These are phyloP conservation scores for Nothoprocta pentlandii DNA, from an alignment of 2,113 vertebrate species.

Conservation along the genomic window DNA sequence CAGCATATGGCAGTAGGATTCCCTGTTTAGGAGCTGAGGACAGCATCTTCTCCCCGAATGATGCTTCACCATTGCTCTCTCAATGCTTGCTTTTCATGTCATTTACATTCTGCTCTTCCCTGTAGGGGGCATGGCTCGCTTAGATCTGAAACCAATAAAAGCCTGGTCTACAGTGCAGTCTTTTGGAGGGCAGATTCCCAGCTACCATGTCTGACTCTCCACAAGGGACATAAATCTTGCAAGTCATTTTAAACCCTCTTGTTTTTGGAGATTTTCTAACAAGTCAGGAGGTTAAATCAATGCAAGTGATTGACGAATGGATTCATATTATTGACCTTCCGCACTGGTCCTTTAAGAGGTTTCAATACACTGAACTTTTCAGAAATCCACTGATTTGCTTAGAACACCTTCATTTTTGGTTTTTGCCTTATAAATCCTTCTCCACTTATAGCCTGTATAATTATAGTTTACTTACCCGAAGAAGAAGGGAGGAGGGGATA, in stretches of 20 bases:
- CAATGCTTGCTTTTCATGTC: not conserved
- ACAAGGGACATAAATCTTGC: not conserved
- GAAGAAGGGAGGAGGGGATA: not conserved
- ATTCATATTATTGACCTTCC: conserved; percentile 2
- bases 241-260: conserved; percentile 16
- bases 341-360: conserved; percentile 4
- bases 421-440: not conserved
- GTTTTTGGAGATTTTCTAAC: not conserved
- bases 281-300: conserved; percentile 11
- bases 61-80: not conserved
- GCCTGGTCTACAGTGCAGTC: not conserved
- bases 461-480: not conserved
- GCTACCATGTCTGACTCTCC: not conserved
- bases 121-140: not conserved
- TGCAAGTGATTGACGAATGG: not conserved
- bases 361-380: not conserved
- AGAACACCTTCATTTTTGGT: not conserved
- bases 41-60: not conserved
- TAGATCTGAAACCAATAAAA: conserved; percentile 34
- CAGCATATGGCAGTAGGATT: not conserved
- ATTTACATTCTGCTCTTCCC: not conserved
- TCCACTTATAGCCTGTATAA: not conserved
- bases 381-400: not conserved
- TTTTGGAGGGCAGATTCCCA: conserved; percentile 22
- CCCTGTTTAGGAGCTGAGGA: not conserved